A percentile compares a stretch with the other conserved stretches of the same genome.
Evolutionary conservation across 2,113 vertebrate species (phyloP).

Genomic region (Microcebus griseorufus): DNA sequence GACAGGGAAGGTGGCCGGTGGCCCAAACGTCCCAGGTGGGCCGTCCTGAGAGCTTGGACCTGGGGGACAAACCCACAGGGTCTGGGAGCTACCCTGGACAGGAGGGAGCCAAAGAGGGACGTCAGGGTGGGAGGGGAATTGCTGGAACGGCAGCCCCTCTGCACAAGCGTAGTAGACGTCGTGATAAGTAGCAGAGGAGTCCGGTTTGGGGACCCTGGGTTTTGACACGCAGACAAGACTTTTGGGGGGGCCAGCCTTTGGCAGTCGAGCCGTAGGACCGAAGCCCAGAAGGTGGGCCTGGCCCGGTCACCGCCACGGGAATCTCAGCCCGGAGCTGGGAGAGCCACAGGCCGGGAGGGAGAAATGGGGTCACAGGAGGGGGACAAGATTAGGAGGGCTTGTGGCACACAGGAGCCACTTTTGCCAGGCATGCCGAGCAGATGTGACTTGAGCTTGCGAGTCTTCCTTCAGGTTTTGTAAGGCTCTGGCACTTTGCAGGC

Average conservation of each 20-base stretch:
- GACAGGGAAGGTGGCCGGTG: background rate
- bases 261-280: background rate
- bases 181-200: background rate
- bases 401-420: background rate
- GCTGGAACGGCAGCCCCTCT: background rate
- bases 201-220: background rate
- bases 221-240: background rate
- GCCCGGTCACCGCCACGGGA: no score
- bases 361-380: background rate
- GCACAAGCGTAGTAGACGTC: background rate
- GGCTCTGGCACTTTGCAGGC: background rate
- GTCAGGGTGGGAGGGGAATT: background rate
- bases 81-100: accelerated
- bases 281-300: background rate
- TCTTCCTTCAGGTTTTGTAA: background rate
- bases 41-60: background rate
- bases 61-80: background rate
- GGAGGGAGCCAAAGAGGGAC: background rate
- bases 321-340: background rate
- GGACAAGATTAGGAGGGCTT: no score
- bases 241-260: no score
- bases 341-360: background rate
- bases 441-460: background rate
- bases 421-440: no score
- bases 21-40: no score